phyloP scores from a whole-genome alignment of 2,113 vertebrate genomes.

The Ophthalmolycus amberensis region DNA sequence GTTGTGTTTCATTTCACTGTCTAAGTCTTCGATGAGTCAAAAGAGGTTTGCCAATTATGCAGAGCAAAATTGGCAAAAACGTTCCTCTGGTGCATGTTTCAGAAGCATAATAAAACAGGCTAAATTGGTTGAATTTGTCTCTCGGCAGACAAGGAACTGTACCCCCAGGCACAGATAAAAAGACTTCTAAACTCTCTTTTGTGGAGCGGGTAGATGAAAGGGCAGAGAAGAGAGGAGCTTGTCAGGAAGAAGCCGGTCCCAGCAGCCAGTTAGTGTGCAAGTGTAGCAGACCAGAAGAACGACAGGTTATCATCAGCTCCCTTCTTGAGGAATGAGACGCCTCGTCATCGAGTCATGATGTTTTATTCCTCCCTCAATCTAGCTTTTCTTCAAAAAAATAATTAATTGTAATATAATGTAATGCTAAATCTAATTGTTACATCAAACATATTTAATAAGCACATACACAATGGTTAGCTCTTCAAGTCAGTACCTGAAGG shows the following conservation, averaged over 20 bases:
- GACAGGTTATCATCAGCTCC: constrained; percentile 76
- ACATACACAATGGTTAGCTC: background rate
- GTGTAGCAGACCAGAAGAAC: constrained; percentile 78
- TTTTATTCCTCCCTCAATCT: constrained; percentile 61
- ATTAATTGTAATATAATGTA: background rate
- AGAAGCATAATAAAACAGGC: constrained; percentile 64
- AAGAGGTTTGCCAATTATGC: constrained; percentile 60
- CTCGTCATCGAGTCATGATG: constrained; percentile 70
- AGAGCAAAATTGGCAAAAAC: constrained; percentile 60
- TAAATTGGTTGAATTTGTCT: constrained; percentile 77
- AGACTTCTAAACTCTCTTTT: constrained; percentile 79
- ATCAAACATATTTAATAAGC: background rate
- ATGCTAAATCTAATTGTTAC: background rate
- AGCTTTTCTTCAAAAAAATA: background rate
- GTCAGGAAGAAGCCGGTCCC: constrained; percentile 74
- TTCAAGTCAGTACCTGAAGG: background rate
- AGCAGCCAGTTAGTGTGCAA: constrained; percentile 74
- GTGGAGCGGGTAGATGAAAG: constrained; percentile 82
- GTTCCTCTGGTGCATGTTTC: constrained; percentile 65
- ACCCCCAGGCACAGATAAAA: constrained; percentile 81
- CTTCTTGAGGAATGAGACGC: constrained; percentile 75
- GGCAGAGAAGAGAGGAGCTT: constrained; percentile 77
- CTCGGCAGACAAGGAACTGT: constrained; percentile 71
- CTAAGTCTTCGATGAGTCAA: constrained; percentile 20
- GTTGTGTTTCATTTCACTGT: constrained; percentile 28